Conservation (phyloP, 1,140 invertebrate genomes). For the Drosophila littoralis region DNA sequence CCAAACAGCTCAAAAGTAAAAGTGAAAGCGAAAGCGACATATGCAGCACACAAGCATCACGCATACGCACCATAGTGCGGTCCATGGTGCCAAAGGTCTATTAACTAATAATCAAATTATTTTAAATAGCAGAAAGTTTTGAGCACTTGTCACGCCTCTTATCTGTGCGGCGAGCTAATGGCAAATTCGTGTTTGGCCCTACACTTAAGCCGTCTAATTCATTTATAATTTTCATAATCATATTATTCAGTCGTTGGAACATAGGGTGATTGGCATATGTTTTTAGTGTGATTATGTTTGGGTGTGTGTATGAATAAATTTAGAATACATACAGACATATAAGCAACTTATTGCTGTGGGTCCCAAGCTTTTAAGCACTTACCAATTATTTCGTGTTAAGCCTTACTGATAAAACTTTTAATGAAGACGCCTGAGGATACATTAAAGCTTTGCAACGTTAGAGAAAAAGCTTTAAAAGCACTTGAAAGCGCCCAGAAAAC, state of each 20-base stretch:
- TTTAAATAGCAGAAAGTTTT: constrained; percentile 67
- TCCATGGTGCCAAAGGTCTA: constrained; percentile 10
- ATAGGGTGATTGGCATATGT: background rate
- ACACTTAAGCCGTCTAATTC: constrained; percentile 24
- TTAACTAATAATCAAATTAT: constrained; percentile 75
- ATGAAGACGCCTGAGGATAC: background rate
- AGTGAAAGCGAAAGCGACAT: constrained; percentile 28
- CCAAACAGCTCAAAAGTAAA: constrained; percentile 3
- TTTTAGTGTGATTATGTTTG: constrained; percentile 4
- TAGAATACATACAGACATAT: constrained; percentile 16
- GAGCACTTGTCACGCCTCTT: constrained; percentile 54
- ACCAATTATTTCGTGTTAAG: constrained; percentile 18
- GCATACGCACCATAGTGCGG: constrained; percentile 48
- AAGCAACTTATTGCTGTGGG: constrained; percentile 18
- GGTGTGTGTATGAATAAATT: background rate
- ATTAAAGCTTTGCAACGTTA: too few relatives aligned
- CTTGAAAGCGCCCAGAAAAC: too few relatives aligned
- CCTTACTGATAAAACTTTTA: background rate
- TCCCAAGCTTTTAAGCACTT: background rate
- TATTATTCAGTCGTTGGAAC: constrained; percentile 55
- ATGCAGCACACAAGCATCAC: constrained; percentile 35
- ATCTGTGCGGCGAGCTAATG: constrained; percentile 45
- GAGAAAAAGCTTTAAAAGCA: too few relatives aligned
- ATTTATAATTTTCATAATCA: constrained; percentile 69
- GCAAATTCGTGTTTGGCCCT: constrained; percentile 56